These are phyloP conservation scores for Ornithorhynchus anatinus DNA, from an alignment of 2,113 vertebrate genomes.

Conservation along the genomic window DNA sequence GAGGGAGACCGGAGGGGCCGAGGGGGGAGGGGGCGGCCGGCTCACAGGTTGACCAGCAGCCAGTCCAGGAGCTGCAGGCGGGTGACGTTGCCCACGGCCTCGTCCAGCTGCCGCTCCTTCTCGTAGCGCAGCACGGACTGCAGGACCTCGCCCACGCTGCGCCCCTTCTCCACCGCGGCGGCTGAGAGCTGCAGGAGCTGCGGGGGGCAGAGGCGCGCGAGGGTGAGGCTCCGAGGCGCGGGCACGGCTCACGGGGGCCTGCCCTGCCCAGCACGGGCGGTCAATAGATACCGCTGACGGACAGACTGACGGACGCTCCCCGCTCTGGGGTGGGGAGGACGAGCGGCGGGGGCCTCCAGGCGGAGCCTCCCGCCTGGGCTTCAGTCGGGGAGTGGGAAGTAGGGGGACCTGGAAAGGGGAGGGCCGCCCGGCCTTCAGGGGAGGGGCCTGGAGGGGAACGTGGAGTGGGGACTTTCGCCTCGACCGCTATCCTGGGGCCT, in stretches of 20 bases:
- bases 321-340: background rate
- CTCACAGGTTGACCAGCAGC: conserved; percentile 53
- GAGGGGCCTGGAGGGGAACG: no score
- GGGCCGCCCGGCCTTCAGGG: no score
- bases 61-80: conserved; percentile 58
- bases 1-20: background rate
- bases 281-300: background rate
- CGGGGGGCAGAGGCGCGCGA: background rate
- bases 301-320: accelerated
- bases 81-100: conserved; percentile 49
- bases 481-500: no score
- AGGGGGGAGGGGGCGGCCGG: background rate
- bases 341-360: background rate
- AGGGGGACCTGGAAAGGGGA: no score
- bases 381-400: no score
- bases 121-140: conserved; percentile 48
- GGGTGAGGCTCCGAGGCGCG: background rate
- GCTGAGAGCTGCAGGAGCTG: conserved; percentile 58
- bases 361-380: no score
- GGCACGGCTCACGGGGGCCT: background rate
- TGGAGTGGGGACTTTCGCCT: no score
- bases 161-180: conserved; percentile 42
- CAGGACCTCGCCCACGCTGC: conserved; percentile 50
- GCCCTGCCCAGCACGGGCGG: background rate
- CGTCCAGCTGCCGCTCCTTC: conserved; percentile 55